Base-by-base conservation (phyloP, 2,888 invertebrate genomes). In the Thymelicus sylvestris region DNA sequence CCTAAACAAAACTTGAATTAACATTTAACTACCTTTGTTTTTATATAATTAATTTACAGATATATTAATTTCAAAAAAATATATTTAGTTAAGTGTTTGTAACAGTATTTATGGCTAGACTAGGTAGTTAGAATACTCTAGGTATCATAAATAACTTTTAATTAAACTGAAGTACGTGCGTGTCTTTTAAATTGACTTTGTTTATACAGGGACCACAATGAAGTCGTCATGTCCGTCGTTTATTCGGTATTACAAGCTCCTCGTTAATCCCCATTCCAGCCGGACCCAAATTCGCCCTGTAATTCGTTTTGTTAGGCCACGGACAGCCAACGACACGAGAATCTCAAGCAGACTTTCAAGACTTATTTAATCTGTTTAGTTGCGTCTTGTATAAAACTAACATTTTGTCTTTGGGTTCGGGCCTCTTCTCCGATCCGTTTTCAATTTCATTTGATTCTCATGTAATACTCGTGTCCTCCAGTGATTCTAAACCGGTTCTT, bases 301-400 rank as follows among this genome's bases (percentile, higher is more conserved):
- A 19, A 61, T 67, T 38, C 57, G 57, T 66, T 66, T 66, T 66
- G 57, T 57, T 47, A 19, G 65, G 41, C 24, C 24, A 12, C 41
- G n/a, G 41, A 47, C 44, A 8, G 7, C 19, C 50, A 7, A 47
- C 57, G 57, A 5, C 31, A 47, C 8, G 12, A 15, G 48, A 48
- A 66, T 67, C 24, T 48, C 38, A 19, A 60, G 19, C 15, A 67
- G 60, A 2, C 31, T 57, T 57, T 31, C 57, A 31, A 31, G 31
- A 31, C 31, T 24, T 13, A 57, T 52, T 24, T 24, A 31, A 31
- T 31, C 31, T 31, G 31, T 31, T 31, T 31, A 31, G 31, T 31
- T 31, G 31, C 31, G 31, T 2, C 31, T 31, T 31, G 31, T 5
- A 31, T 31, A 31, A 31, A 31, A 31, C 31, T 31, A 1, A 31